A percentile compares a stretch with the other conserved stretches of the same genome.
These are phyloP conservation scores for Pocillopora grandis DNA, from an alignment of 92 coral and sea anemone genomes.

Conservation along the genomic window DNA sequence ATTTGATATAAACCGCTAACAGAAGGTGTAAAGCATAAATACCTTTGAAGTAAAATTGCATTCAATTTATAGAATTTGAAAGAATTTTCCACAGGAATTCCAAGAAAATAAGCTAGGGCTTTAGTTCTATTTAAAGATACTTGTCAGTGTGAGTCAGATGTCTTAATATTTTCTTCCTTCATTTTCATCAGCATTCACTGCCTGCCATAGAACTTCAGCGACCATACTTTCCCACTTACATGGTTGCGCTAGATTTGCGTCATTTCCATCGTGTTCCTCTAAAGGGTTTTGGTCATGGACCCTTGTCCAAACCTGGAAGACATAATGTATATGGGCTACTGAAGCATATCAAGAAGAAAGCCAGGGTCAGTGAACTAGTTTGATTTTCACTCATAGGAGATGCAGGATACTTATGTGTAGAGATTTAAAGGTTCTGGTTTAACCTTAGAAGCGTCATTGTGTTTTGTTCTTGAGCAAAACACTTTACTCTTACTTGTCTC, in stretches of 20 bases:
- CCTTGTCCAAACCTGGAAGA: constrained; percentile 84
- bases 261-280: constrained; percentile 79
- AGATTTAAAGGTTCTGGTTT: no score
- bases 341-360: constrained; percentile 94
- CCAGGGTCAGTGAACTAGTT: constrained; percentile 61
- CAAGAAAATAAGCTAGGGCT: neutral
- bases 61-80: neutral
- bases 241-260: constrained; percentile 80
- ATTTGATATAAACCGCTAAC: no score
- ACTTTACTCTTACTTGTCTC: no score
- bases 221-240: constrained; percentile 96
- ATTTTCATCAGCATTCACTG: constrained; percentile 78
- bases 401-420: no score
- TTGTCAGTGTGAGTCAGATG: neutral
- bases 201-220: constrained; percentile 92
- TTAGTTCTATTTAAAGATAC: neutral
- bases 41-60: no score
- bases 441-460: no score
- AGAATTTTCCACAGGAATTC: neutral
- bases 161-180: neutral
- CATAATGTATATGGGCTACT: constrained; percentile 87
- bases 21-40: no score
- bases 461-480: no score
- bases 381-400: neutral
- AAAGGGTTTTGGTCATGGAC: constrained; percentile 71